Evolutionary conservation across 2,888 invertebrate genomes (phyloP), one percentile per base, ranked within the genome.

Genomic region (Caenorhabditis angaria): DNA sequence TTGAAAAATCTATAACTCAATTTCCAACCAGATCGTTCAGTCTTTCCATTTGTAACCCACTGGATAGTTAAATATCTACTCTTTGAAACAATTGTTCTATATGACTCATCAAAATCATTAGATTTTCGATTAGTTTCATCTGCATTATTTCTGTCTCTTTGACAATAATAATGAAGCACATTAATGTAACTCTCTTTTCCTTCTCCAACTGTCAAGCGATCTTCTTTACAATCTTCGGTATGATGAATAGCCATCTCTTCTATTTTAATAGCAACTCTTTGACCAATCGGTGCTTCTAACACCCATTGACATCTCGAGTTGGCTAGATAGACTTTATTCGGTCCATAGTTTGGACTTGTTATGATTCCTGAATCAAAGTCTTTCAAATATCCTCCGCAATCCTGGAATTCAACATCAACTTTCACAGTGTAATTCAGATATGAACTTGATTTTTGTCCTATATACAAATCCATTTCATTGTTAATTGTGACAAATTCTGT

Each of bases 251-350:
- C 41, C 41, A 41, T 41, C 41, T 41, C 41, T 3, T 3, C 14
- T 12, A 41, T 18, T 41, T 14, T 41, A 41, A 41, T 41, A 18
- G 10, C 18, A 12, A 41, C 41, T 14, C 18, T 12, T 62, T 76
- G 67, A n/a, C 84, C 84, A 58, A 81, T 83, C 6, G 86, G 85
- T 5, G 86, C 86, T 32, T 68, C 63, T 12, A 86, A 70, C 55
- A 76, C 35, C 86, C 86, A 86, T 51, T 81, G 35, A 53, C 86
- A 86, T 24, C 77, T 57, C 14, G 76, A 69, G 61, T 82, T 77
- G 47, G 79, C 65, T n/a, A 76, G 58, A 69, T 86, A 28, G 5
- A 10, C 2, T 18, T 41, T 12, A 18, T 41, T 14, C 18, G 5
- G 41, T 41, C 41, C 41, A 35, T 25, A 82, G 51, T 78, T 76